A percentile compares a stretch with the other conserved stretches of the same genome.
Conservation (phyloP, 2,113 vertebrate genomes). For the Stigmatopora nigra region DNA sequence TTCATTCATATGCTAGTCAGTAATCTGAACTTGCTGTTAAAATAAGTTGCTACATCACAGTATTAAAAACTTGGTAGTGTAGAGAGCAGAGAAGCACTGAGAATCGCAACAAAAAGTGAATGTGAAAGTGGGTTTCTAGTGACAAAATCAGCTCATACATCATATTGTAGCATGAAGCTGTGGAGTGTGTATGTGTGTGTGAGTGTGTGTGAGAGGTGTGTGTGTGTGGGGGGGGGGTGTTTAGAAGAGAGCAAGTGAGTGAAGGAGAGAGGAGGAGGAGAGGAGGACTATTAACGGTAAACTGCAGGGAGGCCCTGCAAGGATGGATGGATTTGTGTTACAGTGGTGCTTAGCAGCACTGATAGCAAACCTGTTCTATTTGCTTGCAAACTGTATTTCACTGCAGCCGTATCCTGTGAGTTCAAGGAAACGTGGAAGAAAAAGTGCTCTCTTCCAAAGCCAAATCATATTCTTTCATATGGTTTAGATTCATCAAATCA, state of each 20-base stretch:
- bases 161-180: neutral
- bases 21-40: neutral
- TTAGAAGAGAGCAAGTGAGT: neutral
- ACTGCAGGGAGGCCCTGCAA: conserved; percentile 34
- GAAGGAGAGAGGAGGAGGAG: conserved; percentile 1
- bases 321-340: conserved; percentile 41
- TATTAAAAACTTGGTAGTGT: neutral
- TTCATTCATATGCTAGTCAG: neutral
- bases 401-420: conserved; percentile 28
- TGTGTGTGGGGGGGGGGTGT: conserved; percentile 4
- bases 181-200: neutral
- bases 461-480: conserved; percentile 14
- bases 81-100: neutral
- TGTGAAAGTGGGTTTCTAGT: neutral
- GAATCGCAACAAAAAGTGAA: neutral
- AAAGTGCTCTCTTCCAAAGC: conserved; percentile 19
- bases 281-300: conserved; percentile 16
- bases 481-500: conserved; percentile 47
- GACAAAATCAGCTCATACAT: conserved; percentile 3
- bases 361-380: conserved; percentile 32
- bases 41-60: neutral
- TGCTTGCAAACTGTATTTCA: conserved; percentile 38
- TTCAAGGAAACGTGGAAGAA: conserved; percentile 11
- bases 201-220: conserved; percentile 2
- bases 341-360: conserved; percentile 29